These are phyloP conservation scores for Dipodomys merriami DNA, from an alignment of 2,113 vertebrate species.

Conservation along the genomic window DNA sequence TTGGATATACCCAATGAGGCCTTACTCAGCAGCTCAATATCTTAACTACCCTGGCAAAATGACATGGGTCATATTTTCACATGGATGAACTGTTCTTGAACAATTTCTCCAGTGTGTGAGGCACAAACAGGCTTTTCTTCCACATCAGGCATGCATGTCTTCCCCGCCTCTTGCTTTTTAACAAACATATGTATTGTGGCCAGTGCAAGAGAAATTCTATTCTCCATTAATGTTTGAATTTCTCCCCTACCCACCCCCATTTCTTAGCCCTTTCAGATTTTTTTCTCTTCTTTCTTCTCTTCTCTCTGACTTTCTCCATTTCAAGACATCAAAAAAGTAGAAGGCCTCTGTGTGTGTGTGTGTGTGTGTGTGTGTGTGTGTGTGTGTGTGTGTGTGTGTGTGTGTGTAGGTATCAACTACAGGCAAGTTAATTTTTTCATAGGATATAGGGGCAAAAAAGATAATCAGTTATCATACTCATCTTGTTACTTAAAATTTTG, in stretches of 20 bases:
- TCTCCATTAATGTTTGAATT: slow-evolving; percentile 69
- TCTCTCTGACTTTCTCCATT: background rate
- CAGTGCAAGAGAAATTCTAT: slow-evolving; percentile 74
- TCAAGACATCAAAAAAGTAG: slow-evolving; percentile 18
- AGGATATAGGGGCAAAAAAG: background rate
- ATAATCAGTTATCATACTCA: background rate
- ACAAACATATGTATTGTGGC: slow-evolving; percentile 83
- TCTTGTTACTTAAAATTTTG: background rate
- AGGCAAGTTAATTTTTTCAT: background rate
- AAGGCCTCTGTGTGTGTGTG: background rate
- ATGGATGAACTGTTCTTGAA: slow-evolving; percentile 83
- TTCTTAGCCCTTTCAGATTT: slow-evolving; percentile 15
- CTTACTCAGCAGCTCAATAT: slow-evolving; percentile 79
- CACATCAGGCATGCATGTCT: slow-evolving; percentile 84
- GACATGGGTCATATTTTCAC: slow-evolving; percentile 85
- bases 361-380: background rate
- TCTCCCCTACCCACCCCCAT: slow-evolving; percentile 39
- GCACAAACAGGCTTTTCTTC: slow-evolving; percentile 84
- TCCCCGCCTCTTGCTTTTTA: slow-evolving; percentile 82
- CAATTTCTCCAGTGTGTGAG: slow-evolving; percentile 85
- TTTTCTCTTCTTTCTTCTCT: background rate
- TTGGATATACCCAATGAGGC: slow-evolving; percentile 78
- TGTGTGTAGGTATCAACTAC: background rate
- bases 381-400: background rate
- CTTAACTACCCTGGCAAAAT: slow-evolving; percentile 83